Conservation (phyloP, 2,797 vertebrate species). For the Rhynchonycteris naso region DNA sequence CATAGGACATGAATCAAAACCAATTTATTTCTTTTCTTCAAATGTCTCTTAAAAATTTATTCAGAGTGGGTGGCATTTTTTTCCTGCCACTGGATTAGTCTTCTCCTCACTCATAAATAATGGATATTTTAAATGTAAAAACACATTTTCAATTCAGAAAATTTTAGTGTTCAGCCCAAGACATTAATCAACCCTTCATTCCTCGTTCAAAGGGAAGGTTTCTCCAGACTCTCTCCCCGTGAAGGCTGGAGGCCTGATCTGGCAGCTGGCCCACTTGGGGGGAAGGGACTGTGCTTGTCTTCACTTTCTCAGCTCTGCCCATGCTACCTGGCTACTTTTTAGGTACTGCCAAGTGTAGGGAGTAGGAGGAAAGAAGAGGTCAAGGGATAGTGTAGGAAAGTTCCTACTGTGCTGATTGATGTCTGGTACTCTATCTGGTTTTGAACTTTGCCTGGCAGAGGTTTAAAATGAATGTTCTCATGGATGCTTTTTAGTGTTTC, state of each 20-base stretch:
- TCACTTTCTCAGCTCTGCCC: background rate
- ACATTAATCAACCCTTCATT: background rate
- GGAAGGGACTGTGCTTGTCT: background rate
- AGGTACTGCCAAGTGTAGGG: background rate
- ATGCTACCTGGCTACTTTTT: background rate
- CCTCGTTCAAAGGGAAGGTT: background rate
- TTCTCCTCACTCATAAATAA: background rate
- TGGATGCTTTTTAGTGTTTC: background rate
- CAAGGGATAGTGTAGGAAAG: background rate
- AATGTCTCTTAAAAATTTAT: background rate
- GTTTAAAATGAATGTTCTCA: background rate
- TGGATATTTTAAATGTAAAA: constrained; percentile 12
- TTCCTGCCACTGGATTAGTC: background rate
- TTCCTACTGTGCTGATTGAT: background rate
- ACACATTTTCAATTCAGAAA: background rate
- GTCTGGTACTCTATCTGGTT: background rate
- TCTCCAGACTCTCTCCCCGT: background rate
- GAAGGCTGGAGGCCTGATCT: background rate
- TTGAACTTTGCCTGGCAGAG: background rate
- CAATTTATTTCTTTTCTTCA: background rate
- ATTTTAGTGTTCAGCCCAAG: background rate
- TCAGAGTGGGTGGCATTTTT: constrained; percentile 2
- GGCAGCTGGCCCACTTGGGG: background rate
- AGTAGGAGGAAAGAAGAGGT: background rate
- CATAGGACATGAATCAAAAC: background rate